These are phyloP conservation scores for Taxidea taxus DNA, from an alignment of 2,113 vertebrate genomes.

Conservation along the genomic window DNA sequence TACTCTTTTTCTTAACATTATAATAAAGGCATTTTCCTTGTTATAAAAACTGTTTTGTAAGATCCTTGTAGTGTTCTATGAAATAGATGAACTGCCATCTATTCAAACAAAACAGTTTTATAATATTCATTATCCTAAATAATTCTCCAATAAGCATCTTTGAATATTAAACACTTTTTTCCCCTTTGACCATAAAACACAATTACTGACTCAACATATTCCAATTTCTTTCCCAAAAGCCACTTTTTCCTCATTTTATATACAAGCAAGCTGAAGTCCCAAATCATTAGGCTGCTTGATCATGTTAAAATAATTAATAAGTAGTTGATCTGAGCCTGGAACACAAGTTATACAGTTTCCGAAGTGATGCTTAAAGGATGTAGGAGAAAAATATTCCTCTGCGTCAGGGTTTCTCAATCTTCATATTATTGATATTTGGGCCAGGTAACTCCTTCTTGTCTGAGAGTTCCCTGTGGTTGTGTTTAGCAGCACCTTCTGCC, in stretches of 20 bases:
- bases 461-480: neutral
- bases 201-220: neutral
- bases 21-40: neutral
- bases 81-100: neutral
- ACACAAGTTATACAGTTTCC: neutral
- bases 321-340: neutral
- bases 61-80: neutral
- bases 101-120: neutral
- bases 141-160: neutral
- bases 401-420: neutral
- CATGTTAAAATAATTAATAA: slow-evolving; percentile 9
- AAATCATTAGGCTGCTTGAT: neutral
- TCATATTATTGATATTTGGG: neutral
- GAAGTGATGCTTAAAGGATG: neutral
- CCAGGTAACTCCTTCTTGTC: neutral
- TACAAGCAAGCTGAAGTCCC: neutral
- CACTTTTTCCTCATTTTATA: slow-evolving; percentile 24
- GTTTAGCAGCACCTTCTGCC: neutral
- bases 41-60: neutral
- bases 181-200: slow-evolving; percentile 2
- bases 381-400: neutral
- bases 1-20: neutral
- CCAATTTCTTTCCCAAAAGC: neutral
- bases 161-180: neutral
- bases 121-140: neutral